These are phyloP conservation scores for Limosa lapponica DNA, from an alignment of 2,797 vertebrate species.

Conservation along the genomic window DNA sequence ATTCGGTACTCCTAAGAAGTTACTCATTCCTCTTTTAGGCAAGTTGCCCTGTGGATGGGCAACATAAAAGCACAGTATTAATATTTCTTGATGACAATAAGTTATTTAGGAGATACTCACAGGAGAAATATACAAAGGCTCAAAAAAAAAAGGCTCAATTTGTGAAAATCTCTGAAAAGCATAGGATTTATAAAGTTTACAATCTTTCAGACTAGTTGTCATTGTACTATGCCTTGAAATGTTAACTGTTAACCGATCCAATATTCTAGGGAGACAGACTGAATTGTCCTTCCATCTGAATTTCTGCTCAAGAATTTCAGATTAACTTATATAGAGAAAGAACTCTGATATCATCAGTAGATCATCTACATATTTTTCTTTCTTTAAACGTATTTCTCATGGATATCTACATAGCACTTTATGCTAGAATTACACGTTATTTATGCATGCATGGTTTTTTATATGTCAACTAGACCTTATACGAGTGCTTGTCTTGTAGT, in stretches of 20 bases:
- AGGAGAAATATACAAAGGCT: not conserved
- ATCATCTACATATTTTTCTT: not conserved
- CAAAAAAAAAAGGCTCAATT: not conserved
- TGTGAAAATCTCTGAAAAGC: not conserved
- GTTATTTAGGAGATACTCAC: not conserved
- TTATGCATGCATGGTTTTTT: accelerated
- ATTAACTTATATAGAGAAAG: not conserved
- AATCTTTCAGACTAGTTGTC: not conserved
- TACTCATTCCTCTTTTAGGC: not conserved
- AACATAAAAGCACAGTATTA: not conserved
- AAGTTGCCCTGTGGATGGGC: not conserved
- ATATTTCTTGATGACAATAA: not conserved
- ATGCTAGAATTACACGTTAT: not conserved
- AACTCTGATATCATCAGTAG: not conserved
- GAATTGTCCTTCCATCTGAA: not conserved
- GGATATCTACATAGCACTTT: not conserved
- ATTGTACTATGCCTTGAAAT: not conserved
- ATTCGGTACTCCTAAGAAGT: not conserved
- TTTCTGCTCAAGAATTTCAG: not conserved
- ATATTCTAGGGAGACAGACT: not conserved
- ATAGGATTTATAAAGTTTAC: not conserved
- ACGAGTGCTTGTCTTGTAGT: not conserved
- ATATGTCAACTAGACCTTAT: not conserved
- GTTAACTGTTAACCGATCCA: not conserved
- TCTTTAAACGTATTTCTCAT: not conserved